phyloP scores from a whole-genome alignment of 2,888 invertebrate species.

The Pheosia tremula region DNA sequence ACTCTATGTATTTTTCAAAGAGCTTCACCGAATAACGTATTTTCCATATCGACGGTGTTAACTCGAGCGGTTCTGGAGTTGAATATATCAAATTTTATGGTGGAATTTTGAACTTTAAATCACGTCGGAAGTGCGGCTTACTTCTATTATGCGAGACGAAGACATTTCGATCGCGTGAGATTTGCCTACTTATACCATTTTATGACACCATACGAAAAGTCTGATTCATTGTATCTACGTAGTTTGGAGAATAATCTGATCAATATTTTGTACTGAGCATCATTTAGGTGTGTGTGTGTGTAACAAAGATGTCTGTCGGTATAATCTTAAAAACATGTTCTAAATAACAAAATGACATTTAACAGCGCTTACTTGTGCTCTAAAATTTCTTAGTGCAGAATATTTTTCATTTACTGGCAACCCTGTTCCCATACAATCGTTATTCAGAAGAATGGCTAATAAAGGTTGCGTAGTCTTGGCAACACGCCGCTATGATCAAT shows the following conservation, averaged over 20 bases:
- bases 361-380: too few species aligned
- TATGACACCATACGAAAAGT: conserved; percentile 5
- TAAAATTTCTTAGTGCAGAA: too few species aligned
- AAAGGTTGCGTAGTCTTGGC: conserved; percentile 41
- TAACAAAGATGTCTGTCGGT: too few species aligned
- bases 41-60: conserved; percentile 1
- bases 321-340: too few species aligned
- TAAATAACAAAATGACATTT: too few species aligned
- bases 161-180: background rate
- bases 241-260: too few species aligned
- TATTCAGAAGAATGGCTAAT: conserved; percentile 41
- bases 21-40: background rate
- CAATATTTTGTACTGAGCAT: too few species aligned
- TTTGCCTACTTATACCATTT: background rate
- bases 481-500: conserved; percentile 42
- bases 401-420: conserved; percentile 3
- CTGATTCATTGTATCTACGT: too few species aligned
- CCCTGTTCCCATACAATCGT: conserved; percentile 24
- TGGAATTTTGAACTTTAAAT: conserved; percentile 1
- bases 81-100: conserved; percentile 6
- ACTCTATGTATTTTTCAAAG: background rate
- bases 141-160: background rate
- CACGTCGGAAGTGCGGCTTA: background rate
- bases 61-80: background rate
- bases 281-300: too few species aligned